Evolutionary conservation across 1,140 invertebrate genomes (phyloP).

Genomic region (Nomia melanderi): DNA sequence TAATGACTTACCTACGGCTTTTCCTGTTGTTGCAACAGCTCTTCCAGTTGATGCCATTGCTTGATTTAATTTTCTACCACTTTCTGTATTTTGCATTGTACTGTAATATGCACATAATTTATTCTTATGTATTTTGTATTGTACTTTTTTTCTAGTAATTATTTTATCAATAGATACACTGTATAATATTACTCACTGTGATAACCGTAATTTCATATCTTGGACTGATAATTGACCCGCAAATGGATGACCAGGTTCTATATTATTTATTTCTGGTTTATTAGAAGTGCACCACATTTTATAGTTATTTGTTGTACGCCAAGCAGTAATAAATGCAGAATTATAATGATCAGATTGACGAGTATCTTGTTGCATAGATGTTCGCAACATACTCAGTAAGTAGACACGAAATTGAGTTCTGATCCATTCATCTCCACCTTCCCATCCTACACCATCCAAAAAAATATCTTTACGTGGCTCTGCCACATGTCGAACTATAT

Average conservation of each 20-base stretch:
- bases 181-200: conserved; percentile 87
- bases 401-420: conserved; percentile 96
- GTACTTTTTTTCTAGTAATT: background rate
- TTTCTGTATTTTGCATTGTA: conserved; percentile 96
- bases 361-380: conserved; percentile 87
- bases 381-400: conserved; percentile 92
- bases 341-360: conserved; percentile 95
- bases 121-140: background rate
- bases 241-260: conserved; percentile 92
- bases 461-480: conserved; percentile 90
- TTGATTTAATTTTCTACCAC: conserved; percentile 95
- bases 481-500: conserved; percentile 92
- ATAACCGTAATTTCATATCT: conserved; percentile 95
- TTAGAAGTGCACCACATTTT: conserved; percentile 88
- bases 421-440: conserved; percentile 97
- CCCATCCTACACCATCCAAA: conserved; percentile 91
- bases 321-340: conserved; percentile 90
- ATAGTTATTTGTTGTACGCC: conserved; percentile 94
- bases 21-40: conserved; percentile 94
- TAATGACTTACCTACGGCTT: conserved; percentile 87
- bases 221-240: conserved; percentile 94
- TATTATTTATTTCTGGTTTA: conserved; percentile 85
- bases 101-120: conserved; percentile 81
- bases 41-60: conserved; percentile 94
- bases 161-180: background rate